Base-by-base conservation (phyloP, 2,113 vertebrate genomes). In the Notarius quadriscutis region DNA sequence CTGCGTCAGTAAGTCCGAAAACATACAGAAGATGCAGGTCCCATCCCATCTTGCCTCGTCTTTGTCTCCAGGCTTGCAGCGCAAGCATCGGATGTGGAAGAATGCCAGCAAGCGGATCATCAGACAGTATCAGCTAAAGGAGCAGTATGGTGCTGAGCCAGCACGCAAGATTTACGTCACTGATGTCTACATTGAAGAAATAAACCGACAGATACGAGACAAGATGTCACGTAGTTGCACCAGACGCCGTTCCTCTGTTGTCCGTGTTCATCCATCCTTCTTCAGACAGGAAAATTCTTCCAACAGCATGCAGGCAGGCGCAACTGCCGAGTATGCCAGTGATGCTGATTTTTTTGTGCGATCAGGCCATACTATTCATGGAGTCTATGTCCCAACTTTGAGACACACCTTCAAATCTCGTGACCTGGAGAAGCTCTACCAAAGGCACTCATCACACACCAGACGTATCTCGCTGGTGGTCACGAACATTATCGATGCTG, bases 401-500 rank as follows among this genome's bases (percentile, higher is more conserved):
- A 92, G 94, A 77, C 95, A 95, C 90, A 94, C 94, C 80, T 96
- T 96, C 85, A 95, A 94, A 88, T 95, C 95, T 41, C 67, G 58
- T 0, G 93, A 95, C 79, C 87, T 96, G 84, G 95, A 96, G 87
- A 94, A 92, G 84, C 94, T 96, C 62, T 96, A 96, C 93, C 95
- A 96, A 90, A 90, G 92, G 15, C 94, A 96, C 91, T 95, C 94
- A 1, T 95, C 93, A 18, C 93, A 94, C 88, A 88, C 94, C 93
- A 87, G 94, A 84, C 93, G 93, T 34, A 95, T 93, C 75, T 96
- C 95, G 15, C 84, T 96, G 0, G 93, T 94, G 20, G 83, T 95
- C 88, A 94, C 94, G 22, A 95, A 95, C 81, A 89, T 94, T 7
- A 93, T 96, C 4, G 95, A 96, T 22, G 93, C 93, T 0, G 78